Base-by-base conservation (phyloP, 2,113 vertebrate genomes). In the Heteronetta atricapilla region DNA sequence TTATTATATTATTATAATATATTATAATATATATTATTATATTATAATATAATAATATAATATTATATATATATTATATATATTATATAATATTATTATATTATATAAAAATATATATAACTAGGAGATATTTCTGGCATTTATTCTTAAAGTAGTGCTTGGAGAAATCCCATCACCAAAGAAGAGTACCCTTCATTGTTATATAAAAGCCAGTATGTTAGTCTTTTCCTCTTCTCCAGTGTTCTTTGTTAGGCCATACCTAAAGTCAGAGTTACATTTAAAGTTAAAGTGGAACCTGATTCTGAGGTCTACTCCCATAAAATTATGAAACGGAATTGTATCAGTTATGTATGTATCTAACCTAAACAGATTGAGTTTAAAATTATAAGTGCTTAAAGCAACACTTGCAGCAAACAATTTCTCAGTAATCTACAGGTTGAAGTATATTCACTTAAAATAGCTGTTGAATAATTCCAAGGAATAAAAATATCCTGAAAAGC, bases 381-480 rank as follows among this genome's bases (percentile, higher is more conserved):
- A 87, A 88, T 33, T 74, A 4, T 20, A 72, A 92, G 60, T n/a
- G 60, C 25, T 50, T 88, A 56, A 93, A 77, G 36, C 36, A 79
- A 69, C 68, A 52, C 25, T 33, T 46, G 53, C 72, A 77, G 16
- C 13, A 84, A 91, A 68, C 29, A 73, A 12, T 66, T 93, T 90
- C 28, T 86, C 59, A 34, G 44, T 85, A 89, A 89, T 75, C 2
- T 75, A 13, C 58, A 82, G 6, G 8, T 33, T 82, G 33, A 91
- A 91, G 82, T 85, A 58, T 6, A 58, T 69, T 80, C 14, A 34
- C 8, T 80, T 59, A 46, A 87, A 87, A 44, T 22, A 59, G 5
- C 50, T 80, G 28, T 38, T 93, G 31, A 94, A 74, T 82, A 82
- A 80, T 95, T 95, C 28, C n/a, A 69, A 46, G 28, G 23, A 89